phyloP scores from a whole-genome alignment of 37 sponge, comb jelly and placozoan species.

The Tethya wilhelma region DNA sequence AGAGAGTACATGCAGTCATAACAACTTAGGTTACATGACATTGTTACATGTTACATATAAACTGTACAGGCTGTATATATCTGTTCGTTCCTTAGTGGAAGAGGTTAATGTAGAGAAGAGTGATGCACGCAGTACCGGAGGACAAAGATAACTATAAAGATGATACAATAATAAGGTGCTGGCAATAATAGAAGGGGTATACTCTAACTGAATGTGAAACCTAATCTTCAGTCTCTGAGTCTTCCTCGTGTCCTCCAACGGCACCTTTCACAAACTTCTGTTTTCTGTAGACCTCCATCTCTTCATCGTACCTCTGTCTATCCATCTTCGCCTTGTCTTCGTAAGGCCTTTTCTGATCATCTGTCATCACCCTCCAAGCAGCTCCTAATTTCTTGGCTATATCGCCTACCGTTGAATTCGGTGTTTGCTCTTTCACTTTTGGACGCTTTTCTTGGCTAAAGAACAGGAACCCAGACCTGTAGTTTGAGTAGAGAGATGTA shows the following conservation, averaged over 20 bases:
- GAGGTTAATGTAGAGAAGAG: too few species aligned
- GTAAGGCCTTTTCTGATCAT: constrained; percentile 68
- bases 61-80: too few species aligned
- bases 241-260: constrained; percentile 51
- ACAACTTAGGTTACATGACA: too few species aligned
- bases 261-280: constrained; percentile 15
- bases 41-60: too few species aligned
- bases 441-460: constrained; percentile 75
- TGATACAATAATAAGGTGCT: too few species aligned
- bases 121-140: too few species aligned
- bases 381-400: constrained; percentile 84
- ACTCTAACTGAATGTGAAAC: too few species aligned
- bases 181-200: too few species aligned
- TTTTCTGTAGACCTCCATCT: constrained; percentile 59
- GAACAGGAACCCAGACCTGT: constrained; percentile 83
- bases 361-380: constrained; percentile 66
- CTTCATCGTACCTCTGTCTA: constrained; percentile 67
- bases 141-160: too few species aligned
- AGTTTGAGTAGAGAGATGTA: not conserved
- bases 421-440: constrained; percentile 60
- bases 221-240: constrained; percentile 50
- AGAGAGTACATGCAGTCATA: too few species aligned
- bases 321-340: constrained; percentile 70
- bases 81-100: too few species aligned
- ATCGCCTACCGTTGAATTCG: constrained; percentile 58